phyloP scores from a whole-genome alignment of 2,888 invertebrate genomes.

The Pocota personata region DNA sequence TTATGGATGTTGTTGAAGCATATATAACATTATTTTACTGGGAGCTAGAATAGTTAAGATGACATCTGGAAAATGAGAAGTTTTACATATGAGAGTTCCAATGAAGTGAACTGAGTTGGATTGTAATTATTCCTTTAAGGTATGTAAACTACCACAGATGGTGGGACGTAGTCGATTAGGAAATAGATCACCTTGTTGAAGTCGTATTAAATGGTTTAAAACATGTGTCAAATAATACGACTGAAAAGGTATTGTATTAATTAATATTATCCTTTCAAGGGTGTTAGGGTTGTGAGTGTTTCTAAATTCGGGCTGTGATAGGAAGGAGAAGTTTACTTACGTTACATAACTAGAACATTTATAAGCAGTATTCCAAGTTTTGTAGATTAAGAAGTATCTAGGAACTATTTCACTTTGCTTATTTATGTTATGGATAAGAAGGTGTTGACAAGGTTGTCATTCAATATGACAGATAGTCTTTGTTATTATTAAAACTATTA shows the following conservation, averaged over 20 bases:
- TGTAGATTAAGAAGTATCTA: neutral
- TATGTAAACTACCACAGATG: neutral
- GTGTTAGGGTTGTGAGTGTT: neutral
- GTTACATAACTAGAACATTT: neutral
- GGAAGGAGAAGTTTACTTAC: neutral
- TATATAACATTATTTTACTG: conserved; percentile 16
- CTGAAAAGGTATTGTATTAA: neutral
- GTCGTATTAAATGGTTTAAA: neutral
- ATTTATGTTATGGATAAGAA: too few species aligned
- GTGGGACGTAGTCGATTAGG: neutral
- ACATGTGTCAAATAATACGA: conserved; percentile 3
- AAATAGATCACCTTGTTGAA: conserved; percentile 7
- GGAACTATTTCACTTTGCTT: too few species aligned
- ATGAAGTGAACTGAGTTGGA: conserved; percentile 5
- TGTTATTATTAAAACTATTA: too few species aligned
- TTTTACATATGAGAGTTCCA: neutral
- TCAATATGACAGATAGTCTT: too few species aligned
- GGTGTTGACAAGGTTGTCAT: too few species aligned
- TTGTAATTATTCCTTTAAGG: conserved; percentile 19
- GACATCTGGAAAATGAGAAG: conserved; percentile 17
- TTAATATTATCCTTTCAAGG: neutral
- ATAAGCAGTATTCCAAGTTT: too few species aligned
- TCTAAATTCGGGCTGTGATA: neutral
- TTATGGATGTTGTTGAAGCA: conserved; percentile 11
- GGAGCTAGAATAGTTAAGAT: neutral